Conservation (phyloP, 2,888 invertebrate genomes). For the Polyommatus icarus region DNA sequence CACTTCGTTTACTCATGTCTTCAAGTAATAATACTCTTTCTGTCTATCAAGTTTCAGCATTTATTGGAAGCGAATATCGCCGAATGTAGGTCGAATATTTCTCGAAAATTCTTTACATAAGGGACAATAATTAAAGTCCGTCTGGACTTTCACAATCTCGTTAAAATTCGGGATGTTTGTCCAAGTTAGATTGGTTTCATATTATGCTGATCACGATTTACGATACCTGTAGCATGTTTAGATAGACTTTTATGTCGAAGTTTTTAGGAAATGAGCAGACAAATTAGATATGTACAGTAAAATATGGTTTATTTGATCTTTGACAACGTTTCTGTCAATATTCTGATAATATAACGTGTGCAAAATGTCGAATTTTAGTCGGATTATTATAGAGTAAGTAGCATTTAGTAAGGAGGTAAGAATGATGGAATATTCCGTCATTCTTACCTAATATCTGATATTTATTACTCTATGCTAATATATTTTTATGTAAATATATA, state of each 20-base stretch:
- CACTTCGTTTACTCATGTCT: no score
- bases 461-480: no score
- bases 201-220: not conserved
- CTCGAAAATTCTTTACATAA: not conserved
- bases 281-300: no score
- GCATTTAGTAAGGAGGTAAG: no score
- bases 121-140: not conserved
- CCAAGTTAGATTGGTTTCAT: constrained; percentile 22
- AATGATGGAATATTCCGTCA: no score
- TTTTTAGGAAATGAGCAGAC: no score
- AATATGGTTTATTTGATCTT: not conserved
- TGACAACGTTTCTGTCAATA: no score
- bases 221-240: not conserved
- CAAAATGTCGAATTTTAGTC: no score
- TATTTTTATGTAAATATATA: no score
- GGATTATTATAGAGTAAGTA: no score
- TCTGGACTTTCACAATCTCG: not conserved
- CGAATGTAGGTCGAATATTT: not conserved
- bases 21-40: not conserved
- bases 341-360: no score
- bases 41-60: not conserved
- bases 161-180: not conserved
- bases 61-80: not conserved
- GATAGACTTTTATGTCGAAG: not conserved
- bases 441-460: no score